Evolutionary conservation across 2,888 invertebrate genomes (phyloP).

Genomic region (Ryuthela nishihirai): DNA sequence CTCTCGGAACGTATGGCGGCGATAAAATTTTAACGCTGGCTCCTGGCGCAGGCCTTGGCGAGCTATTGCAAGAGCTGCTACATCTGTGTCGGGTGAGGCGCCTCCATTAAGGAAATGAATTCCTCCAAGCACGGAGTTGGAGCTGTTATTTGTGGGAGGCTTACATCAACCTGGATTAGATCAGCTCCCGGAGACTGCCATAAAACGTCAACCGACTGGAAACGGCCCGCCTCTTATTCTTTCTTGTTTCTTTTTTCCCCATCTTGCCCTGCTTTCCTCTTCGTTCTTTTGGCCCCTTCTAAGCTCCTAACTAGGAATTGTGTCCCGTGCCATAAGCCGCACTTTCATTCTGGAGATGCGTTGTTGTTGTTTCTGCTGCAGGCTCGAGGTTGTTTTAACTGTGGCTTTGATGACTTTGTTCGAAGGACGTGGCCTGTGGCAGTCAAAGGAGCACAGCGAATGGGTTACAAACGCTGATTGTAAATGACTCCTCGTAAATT

Average conservation of each 20-base stretch:
- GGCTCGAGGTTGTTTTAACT: too few species aligned
- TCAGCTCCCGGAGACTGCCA: constrained; percentile 20
- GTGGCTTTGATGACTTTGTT: too few species aligned
- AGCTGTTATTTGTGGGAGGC: constrained; percentile 36
- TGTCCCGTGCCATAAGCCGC: constrained; percentile 6
- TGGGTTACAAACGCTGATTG: too few species aligned
- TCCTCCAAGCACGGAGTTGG: constrained; percentile 22
- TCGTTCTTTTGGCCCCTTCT: constrained; percentile 19
- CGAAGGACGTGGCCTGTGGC: too few species aligned
- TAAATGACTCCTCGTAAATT: too few species aligned
- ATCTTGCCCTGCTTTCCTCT: constrained; percentile 28
- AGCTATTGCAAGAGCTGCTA: too few species aligned
- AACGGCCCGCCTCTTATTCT: constrained; percentile 19
- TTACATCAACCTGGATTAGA: constrained; percentile 38
- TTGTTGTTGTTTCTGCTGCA: too few species aligned
- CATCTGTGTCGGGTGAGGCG: too few species aligned
- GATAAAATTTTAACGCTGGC: constrained; percentile 37
- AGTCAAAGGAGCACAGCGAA: too few species aligned
- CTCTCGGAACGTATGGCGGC: constrained; percentile 34
- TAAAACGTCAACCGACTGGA: constrained; percentile 33
- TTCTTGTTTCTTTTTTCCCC: too few species aligned
- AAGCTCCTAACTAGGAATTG: constrained; percentile 37
- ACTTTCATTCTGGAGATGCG: constrained; percentile 11
- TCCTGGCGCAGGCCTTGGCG: constrained; percentile 15
- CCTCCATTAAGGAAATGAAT: constrained; percentile 38